Conservation (phyloP, 2,888 invertebrate species). For the Myopa tessellatipennis region DNA sequence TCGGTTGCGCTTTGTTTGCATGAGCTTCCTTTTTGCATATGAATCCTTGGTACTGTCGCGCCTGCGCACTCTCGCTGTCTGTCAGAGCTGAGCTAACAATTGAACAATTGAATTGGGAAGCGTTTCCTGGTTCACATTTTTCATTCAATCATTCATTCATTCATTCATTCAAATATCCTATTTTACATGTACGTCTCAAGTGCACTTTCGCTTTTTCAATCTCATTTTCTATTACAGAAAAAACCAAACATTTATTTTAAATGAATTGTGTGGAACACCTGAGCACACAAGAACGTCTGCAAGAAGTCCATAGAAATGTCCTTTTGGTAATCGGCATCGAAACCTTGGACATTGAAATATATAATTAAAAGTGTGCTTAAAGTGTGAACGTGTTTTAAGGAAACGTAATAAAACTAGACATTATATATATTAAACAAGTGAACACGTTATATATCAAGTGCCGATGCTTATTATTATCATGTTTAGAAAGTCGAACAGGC, state of each 20-base stretch:
- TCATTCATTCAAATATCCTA: constrained; percentile 15
- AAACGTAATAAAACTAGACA: too few relatives aligned
- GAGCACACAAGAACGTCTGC: not conserved
- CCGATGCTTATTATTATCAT: too few relatives aligned
- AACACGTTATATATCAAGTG: too few relatives aligned
- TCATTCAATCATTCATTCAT: constrained; percentile 21
- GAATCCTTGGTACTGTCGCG: constrained; percentile 25
- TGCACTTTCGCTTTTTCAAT: constrained; percentile 37
- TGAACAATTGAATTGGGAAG: constrained; percentile 12
- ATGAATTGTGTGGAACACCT: constrained; percentile 7
- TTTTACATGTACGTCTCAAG: constrained; percentile 23
- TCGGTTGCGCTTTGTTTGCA: constrained; percentile 4
- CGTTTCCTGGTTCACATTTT: constrained; percentile 20
- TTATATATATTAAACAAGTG: too few relatives aligned
- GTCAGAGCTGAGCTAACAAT: constrained; percentile 21
- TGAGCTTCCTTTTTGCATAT: constrained; percentile 28
- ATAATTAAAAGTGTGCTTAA: too few relatives aligned
- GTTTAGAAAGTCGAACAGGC: too few relatives aligned
- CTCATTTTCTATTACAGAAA: constrained; percentile 14
- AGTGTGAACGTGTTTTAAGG: too few relatives aligned
- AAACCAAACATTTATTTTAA: not conserved
- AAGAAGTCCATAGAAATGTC: not conserved
- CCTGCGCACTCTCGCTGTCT: constrained; percentile 29
- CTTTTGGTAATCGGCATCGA: not conserved
- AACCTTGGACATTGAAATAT: too few relatives aligned